phyloP scores from a whole-genome alignment of 2,113 vertebrate genomes.

The Coturnix japonica region DNA sequence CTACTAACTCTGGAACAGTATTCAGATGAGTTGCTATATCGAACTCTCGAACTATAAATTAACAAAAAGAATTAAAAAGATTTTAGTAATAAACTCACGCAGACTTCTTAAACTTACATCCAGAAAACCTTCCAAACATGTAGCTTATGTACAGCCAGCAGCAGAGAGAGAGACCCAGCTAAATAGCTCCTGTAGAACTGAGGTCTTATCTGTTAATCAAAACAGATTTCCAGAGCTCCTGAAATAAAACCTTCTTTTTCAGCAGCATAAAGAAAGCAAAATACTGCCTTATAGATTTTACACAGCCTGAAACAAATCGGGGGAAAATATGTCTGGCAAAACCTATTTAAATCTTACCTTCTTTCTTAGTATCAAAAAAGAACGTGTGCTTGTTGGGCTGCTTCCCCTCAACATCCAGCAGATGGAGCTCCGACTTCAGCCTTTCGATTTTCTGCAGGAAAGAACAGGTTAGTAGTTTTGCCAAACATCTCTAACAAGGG shows the following conservation, averaged over 20 bases:
- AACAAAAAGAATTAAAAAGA: neutral
- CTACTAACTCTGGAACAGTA: conserved; percentile 87
- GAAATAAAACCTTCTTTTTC: neutral
- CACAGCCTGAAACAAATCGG: fast-evolving
- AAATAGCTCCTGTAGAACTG: neutral
- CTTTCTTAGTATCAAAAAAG: conserved; percentile 88
- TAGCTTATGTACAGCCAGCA: neutral
- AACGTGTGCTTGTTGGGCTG: conserved; percentile 85
- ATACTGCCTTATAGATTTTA: neutral
- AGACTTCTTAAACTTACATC: neutral
- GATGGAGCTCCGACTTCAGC: conserved; percentile 93
- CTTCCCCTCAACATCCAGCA: conserved; percentile 88
- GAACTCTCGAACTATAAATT: conserved; percentile 84
- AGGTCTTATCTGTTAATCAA: too few species aligned
- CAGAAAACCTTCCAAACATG: neutral
- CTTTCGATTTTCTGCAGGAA: conserved; percentile 92
- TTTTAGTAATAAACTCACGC: neutral
- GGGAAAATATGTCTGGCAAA: neutral
- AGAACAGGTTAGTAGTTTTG: neutral
- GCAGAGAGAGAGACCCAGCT: neutral
- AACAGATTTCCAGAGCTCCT: neutral
- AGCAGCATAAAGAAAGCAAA: neutral
- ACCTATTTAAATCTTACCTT: conserved; percentile 77
- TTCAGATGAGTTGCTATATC: conserved; percentile 87
- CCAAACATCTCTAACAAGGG: fast-evolving